phyloP scores from a whole-genome alignment of 2,888 invertebrate species.

The Clanis bilineata region DNA sequence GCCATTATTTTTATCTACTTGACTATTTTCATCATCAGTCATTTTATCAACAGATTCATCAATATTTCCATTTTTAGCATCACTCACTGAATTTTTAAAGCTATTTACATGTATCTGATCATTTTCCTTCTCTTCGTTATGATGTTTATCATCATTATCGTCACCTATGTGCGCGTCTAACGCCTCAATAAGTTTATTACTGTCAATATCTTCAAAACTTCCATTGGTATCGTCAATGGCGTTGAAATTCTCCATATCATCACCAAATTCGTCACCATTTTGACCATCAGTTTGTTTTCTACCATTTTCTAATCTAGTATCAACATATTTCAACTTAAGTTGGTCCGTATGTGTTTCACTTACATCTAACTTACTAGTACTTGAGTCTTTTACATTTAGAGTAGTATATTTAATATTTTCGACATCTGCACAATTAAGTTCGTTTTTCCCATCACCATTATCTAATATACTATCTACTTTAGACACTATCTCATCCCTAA shows the following conservation, averaged over 20 bases:
- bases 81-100: too few species aligned
- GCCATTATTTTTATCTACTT: background rate
- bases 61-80: too few species aligned
- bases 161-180: slow-evolving; percentile 7
- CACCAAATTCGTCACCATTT: background rate
- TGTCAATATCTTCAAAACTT: background rate
- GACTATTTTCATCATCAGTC: background rate
- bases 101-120: too few species aligned
- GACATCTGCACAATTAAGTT: slow-evolving; percentile 20
- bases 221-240: background rate
- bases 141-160: background rate
- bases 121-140: background rate
- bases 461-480: slow-evolving; percentile 44
- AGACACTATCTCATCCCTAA: background rate
- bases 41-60: too few species aligned
- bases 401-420: slow-evolving; percentile 8
- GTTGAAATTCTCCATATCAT: background rate
- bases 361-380: background rate
- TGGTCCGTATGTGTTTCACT: background rate
- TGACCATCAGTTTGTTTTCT: background rate
- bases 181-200: background rate
- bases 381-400: background rate
- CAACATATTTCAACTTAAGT: background rate
- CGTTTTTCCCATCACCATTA: slow-evolving; percentile 27
- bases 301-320: background rate